phyloP scores from a whole-genome alignment of 2,797 vertebrate genomes.

The Clarias fuscus region DNA sequence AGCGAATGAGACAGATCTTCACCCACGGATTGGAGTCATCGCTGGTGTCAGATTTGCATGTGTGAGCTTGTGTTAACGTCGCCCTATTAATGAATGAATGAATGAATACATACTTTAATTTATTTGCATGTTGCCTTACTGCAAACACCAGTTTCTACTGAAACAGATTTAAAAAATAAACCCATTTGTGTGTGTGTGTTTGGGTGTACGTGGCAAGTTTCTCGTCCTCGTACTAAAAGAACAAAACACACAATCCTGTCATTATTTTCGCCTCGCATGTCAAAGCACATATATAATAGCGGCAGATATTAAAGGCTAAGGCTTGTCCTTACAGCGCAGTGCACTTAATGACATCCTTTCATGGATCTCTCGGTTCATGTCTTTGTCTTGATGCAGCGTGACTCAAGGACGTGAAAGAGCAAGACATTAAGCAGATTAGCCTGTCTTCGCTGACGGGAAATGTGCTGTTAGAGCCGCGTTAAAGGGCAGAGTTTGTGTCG shows the following conservation, averaged over 20 bases:
- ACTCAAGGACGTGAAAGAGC: neutral
- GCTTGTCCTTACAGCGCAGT: neutral
- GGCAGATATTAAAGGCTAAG: neutral
- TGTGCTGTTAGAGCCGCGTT: neutral
- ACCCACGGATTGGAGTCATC: neutral
- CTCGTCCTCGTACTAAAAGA: too few species aligned
- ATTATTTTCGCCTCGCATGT: neutral
- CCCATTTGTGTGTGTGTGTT: neutral
- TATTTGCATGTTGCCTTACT: neutral
- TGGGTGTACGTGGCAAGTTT: neutral
- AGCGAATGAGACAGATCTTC: neutral
- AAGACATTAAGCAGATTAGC: neutral
- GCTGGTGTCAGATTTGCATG: constrained; percentile 1
- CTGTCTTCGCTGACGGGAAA: neutral
- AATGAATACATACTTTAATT: neutral
- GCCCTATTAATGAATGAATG: too few species aligned
- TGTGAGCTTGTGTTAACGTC: neutral
- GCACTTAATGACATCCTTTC: neutral
- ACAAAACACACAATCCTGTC: neutral
- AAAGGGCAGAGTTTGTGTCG: constrained; percentile 30
- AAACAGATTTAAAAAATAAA: neutral
- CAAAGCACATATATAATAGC: neutral
- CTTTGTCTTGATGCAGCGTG: neutral
- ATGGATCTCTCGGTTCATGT: neutral
- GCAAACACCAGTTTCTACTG: neutral